Percentiles rank a stretch among this genome's conserved stretches.
phyloP scores from a whole-genome alignment of 1,140 invertebrate genomes.

The Acromyrmex heyeri region DNA sequence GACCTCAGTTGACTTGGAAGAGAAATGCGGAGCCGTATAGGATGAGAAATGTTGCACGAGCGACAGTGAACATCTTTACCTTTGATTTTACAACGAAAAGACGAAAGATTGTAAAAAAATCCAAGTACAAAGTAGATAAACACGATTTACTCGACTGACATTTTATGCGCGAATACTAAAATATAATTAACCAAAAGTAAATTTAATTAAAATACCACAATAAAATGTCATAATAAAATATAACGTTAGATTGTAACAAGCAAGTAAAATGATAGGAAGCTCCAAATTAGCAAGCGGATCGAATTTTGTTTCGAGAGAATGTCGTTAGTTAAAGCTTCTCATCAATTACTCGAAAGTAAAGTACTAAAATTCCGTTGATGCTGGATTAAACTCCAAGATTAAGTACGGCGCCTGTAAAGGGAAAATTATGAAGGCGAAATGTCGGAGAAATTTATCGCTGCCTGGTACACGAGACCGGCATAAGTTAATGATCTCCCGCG shows the following conservation, averaged over 20 bases:
- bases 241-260: not conserved
- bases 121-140: not conserved
- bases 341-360: conserved; percentile 63
- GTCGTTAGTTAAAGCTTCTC: conserved; percentile 51
- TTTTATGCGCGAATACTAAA: not conserved
- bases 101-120: not conserved
- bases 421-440: conserved; percentile 64
- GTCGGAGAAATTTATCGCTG: conserved; percentile 61
- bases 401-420: conserved; percentile 58
- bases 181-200: not conserved
- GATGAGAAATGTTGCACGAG: conserved; percentile 50
- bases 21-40: conserved; percentile 60
- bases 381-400: conserved; percentile 61
- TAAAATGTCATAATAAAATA: not conserved
- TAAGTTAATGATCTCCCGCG: conserved; percentile 60
- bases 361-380: conserved; percentile 63
- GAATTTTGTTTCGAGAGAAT: conserved; percentile 40
- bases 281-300: conserved; percentile 48
- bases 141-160: not conserved
- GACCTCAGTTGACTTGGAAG: conserved; percentile 68
- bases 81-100: conserved; percentile 26
- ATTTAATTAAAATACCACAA: not conserved
- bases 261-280: conserved; percentile 8
- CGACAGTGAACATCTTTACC: conserved; percentile 29
- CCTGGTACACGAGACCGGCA: conserved; percentile 50